phyloP scores from a whole-genome alignment of 2,888 invertebrate species.

The Dryadula phaetusa region DNA sequence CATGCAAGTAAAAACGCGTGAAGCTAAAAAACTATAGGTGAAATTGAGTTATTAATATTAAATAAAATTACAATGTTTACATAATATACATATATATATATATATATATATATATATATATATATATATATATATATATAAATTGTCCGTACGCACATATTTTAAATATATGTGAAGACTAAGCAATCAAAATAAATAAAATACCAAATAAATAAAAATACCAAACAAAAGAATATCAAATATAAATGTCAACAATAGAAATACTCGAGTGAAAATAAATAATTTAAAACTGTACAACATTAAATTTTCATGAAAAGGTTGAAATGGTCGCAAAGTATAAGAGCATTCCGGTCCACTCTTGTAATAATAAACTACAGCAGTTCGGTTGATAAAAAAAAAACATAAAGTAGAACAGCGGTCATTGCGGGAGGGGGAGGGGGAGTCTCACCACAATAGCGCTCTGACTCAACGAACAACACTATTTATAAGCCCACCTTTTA shows the following conservation, averaged over 20 bases:
- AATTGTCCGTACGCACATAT: too few relatives aligned
- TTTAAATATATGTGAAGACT: too few relatives aligned
- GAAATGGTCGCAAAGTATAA: conserved; percentile 21
- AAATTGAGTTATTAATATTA: too few relatives aligned
- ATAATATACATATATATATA: too few relatives aligned
- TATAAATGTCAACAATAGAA: not conserved
- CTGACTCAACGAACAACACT: conserved; percentile 5
- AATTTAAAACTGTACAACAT: conserved; percentile 15
- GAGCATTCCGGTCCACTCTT: conserved; percentile 34
- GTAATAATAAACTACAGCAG: conserved; percentile 40
- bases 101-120: too few relatives aligned
- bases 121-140: too few relatives aligned
- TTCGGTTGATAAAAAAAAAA: conserved; percentile 37
- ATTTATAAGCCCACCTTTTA: conserved; percentile 15
- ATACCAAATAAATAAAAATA: not conserved
- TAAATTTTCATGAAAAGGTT: conserved; percentile 16
- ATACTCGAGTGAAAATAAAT: conserved; percentile 15
- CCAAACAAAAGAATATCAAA: not conserved
- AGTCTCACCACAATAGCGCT: conserved; percentile 20
- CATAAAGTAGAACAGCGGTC: conserved; percentile 35
- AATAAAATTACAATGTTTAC: too few relatives aligned
- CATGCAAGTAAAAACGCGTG: too few relatives aligned
- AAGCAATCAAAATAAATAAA: too few relatives aligned
- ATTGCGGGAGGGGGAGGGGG: too few relatives aligned
- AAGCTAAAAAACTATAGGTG: too few relatives aligned